These are phyloP conservation scores for Ormyrus nitidulus DNA, from an alignment of 2,888 invertebrate species.

Conservation along the genomic window DNA sequence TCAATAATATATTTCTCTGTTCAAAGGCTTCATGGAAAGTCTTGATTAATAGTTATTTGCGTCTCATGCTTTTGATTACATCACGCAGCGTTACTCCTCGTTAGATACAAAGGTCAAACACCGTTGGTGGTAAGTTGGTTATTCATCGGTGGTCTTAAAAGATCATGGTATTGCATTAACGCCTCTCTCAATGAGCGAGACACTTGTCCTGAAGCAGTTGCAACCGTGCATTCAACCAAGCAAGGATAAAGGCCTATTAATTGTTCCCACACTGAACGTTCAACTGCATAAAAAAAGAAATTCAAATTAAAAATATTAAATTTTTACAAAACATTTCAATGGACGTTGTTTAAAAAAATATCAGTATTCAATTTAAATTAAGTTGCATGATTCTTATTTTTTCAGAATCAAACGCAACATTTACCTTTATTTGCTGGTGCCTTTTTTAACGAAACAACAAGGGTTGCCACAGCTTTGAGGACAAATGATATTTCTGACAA, in stretches of 20 bases:
- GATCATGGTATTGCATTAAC: constrained; percentile 90
- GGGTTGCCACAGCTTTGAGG: constrained; percentile 93
- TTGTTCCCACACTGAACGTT: constrained; percentile 94
- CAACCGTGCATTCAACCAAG: constrained; percentile 88
- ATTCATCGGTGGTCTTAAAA: constrained; percentile 81
- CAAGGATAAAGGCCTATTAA: constrained; percentile 93
- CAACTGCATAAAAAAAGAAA: constrained; percentile 78
- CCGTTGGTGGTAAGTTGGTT: constrained; percentile 69
- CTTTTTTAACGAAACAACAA: constrained; percentile 94
- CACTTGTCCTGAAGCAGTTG: constrained; percentile 87
- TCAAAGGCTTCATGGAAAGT: neutral
- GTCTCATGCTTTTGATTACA: neutral
- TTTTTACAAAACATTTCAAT: constrained; percentile 1
- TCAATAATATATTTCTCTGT: neutral
- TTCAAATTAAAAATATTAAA: neutral
- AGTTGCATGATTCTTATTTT: neutral
- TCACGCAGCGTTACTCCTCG: constrained; percentile 41
- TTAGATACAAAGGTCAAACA: constrained; percentile 66
- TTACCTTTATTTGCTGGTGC: constrained; percentile 91
- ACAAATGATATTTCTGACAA: constrained; percentile 97
- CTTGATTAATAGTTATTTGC: too few relatives aligned
- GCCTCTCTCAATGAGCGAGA: constrained; percentile 89
- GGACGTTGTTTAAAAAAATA: neutral
- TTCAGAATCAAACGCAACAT: constrained; percentile 12
- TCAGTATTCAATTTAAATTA: neutral